These are phyloP conservation scores for Drosophila longiperda DNA, from an alignment of 2,888 invertebrate species.

Conservation along the genomic window DNA sequence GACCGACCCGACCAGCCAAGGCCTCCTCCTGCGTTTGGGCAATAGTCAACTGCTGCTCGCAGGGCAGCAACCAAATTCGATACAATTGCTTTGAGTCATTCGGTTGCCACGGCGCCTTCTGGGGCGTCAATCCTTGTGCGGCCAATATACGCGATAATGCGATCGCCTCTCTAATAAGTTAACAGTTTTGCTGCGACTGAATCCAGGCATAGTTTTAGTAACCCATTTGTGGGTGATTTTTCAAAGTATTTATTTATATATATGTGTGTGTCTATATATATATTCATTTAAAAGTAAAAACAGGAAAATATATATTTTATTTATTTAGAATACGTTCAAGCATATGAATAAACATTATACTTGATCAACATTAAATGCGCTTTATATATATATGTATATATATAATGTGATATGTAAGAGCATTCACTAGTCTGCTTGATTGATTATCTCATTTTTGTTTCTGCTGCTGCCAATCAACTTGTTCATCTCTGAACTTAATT, in stretches of 20 bases:
- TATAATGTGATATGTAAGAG: not conserved
- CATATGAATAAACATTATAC: conserved; percentile 26
- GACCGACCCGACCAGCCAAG: conserved; percentile 10
- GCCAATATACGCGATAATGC: conserved; percentile 85
- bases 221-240: conserved; percentile 3
- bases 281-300: not conserved
- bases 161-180: conserved; percentile 42
- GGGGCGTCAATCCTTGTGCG: conserved; percentile 90
- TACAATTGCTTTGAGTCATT: conserved; percentile 89
- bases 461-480: not conserved
- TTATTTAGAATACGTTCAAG: conserved; percentile 23
- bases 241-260: not conserved
- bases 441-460: not conserved
- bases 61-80: conserved; percentile 85
- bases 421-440: not conserved
- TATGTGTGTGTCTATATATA: not conserved
- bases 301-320: conserved; percentile 23
- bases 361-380: not conserved
- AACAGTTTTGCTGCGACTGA: conserved; percentile 6
- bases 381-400: not conserved
- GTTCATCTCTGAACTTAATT: not conserved
- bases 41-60: conserved; percentile 90
- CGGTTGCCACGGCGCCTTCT: conserved; percentile 90
- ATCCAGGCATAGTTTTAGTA: not conserved
- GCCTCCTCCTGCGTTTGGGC: conserved; percentile 90